phyloP scores from a whole-genome alignment of 1,140 invertebrate genomes.

The Drosophila eugracilis region DNA sequence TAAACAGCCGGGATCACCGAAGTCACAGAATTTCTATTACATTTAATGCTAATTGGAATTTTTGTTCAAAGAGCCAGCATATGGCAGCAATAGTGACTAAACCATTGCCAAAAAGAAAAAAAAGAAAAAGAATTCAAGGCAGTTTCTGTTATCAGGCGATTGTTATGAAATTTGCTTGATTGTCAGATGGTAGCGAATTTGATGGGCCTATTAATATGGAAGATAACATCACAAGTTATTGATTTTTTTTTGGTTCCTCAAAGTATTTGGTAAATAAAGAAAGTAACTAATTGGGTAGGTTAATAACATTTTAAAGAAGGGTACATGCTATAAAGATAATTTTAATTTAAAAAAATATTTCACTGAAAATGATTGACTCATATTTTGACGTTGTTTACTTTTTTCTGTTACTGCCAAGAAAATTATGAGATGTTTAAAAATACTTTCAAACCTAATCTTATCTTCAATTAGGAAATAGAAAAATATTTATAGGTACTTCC shows the following conservation, averaged over 20 bases:
- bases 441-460: not conserved
- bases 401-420: not conserved
- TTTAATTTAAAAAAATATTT: too few species aligned
- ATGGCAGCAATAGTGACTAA: constrained; percentile 8
- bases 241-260: not conserved
- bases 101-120: constrained; percentile 1
- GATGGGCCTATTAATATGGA: constrained; percentile 17
- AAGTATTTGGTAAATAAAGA: not conserved
- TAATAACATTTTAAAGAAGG: too few species aligned
- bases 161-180: constrained; percentile 26
- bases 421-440: not conserved
- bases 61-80: constrained; percentile 1
- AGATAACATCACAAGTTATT: constrained; percentile 13
- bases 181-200: constrained; percentile 18
- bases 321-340: too few species aligned
- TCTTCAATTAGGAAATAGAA: not conserved
- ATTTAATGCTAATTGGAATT: constrained; percentile 14
- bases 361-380: not conserved
- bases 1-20: constrained; percentile 4
- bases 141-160: constrained; percentile 10
- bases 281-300: not conserved
- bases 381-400: not conserved
- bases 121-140: constrained; percentile 12
- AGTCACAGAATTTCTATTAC: constrained; percentile 5
- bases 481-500: not conserved